Base-by-base conservation (phyloP, 2,888 invertebrate species). In the Nycteola revayana region DNA sequence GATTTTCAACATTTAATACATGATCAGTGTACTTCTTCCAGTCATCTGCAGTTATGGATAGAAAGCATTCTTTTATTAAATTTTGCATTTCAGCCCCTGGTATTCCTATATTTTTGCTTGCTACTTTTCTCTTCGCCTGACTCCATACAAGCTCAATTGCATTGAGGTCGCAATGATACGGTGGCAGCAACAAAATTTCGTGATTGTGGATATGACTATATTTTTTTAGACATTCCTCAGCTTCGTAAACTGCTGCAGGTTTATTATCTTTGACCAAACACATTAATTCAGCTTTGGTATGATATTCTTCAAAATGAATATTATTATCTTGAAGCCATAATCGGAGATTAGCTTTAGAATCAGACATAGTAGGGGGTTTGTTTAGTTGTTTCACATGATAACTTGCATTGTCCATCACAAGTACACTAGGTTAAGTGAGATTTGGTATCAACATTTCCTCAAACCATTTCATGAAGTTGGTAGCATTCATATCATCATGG, bases 381-480 rank as follows among this genome's bases (percentile, higher is more conserved):
- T 38, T 34, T 7, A 42, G n/a, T 31, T 36, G 28, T 29, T 17
- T 25, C n/a, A 17, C 21, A 23, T 42, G 33, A 9, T 38, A 45
- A 22, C 30, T 37, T 31, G 35, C 41, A 34, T 28, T 24, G 9
- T 28, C 28, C 18, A 24, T 34, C 10, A 28, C 24, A 28, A 34
- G 8, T 38, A 42, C 28, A 28, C 34, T 34, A 26, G 46, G 42
- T 26, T 36, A 26, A 32, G 10, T 36, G 18, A 28, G 20, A 36
- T 31, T 43, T n/a, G 28, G 36, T 22, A 30, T 20, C 9, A 49
- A 25, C 17, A 26, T 40, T 33, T 36, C 49, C 1, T 23, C 7
- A 8, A 49, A 7, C 33, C 40, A 43, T 42, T 49, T 49, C 7
- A 26, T 36, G n/a, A 42, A 49, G 23, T 47, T 51, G 6, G 34